Evolutionary conservation across 2,113 vertebrate genomes (phyloP), one percentile per base, ranked within the genome.

Genomic region (Nerophis lumbriciformis): DNA sequence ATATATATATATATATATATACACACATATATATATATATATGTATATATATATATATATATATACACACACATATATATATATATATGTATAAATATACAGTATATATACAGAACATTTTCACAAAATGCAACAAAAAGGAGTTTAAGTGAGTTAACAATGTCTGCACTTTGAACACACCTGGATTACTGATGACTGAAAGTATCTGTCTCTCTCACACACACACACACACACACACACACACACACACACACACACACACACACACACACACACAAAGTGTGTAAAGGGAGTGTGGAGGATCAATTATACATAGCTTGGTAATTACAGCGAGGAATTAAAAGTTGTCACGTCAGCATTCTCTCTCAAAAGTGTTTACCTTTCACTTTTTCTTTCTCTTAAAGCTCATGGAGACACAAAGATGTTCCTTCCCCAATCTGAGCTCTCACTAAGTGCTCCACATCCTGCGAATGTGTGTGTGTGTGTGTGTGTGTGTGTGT

Each of bases 271-370:
- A 72, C 52, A 59, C 66, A 68, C 79, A 77, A 80, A 73, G 80
- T 88, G 85, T 87, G 87, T 90, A 88, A 90, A 89, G 70, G 82
- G 75, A 73, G 84, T 83, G 81, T 58, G 77, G 82, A 52, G 69
- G 76, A 92, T 91, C 76, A 86, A 91, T 91, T 84, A 90, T 92
- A 85, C 77, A 92, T 88, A 72, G 75, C 76, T 82, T 84, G 82
- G 85, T 90, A 91, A 90, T 89, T 88, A 89, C 85, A 83, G 76
- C 55, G 53, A 77, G 69, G 85, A 90, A 90, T 90, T 89, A 89
- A 89, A 85, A 90, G 79, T 71, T 80, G 81, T 88, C 48, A 73
- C 76, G 85, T 91, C 89, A 92, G 90, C 89, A 58, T 74, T 78
- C 56, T 69, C 48, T 71, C 63, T 61, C 44, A 69, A 73, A 78